A percentile compares a stretch with the other conserved stretches of the same genome.
These are phyloP conservation scores for Calephelis perditalis DNA, from an alignment of 2,888 invertebrate species.

Conservation along the genomic window DNA sequence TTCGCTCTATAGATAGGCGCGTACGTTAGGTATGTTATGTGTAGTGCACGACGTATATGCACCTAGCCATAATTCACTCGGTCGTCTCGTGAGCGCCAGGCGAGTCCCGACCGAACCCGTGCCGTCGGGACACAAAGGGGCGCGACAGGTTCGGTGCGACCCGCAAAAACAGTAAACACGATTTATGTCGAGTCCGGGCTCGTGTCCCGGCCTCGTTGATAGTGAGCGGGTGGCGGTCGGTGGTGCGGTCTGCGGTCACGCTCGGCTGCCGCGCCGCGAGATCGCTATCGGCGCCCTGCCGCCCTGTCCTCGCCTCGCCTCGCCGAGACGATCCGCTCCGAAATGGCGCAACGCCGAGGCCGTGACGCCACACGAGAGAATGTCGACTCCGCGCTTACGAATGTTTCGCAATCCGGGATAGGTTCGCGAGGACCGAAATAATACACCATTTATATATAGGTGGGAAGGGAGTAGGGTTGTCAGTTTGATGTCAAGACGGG, in stretches of 20 bases:
- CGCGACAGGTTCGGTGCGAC: slow-evolving; percentile 57
- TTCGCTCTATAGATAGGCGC: slow-evolving; percentile 62
- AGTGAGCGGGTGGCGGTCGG: slow-evolving; percentile 37
- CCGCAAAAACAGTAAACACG: slow-evolving; percentile 73
- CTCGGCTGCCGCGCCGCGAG: slow-evolving; percentile 66
- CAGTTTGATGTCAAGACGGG: slow-evolving; percentile 11
- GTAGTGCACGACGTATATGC: slow-evolving; percentile 57
- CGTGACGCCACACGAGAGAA: slow-evolving; percentile 74
- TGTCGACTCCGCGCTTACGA: slow-evolving; percentile 65
- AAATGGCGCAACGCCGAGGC: slow-evolving; percentile 75
- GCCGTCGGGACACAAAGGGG: slow-evolving; percentile 54
- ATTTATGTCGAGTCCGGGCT: slow-evolving; percentile 59
- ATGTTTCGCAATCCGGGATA: slow-evolving; percentile 72
- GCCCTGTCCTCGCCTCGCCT: slow-evolving; percentile 44
- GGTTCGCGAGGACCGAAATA: slow-evolving; percentile 67
- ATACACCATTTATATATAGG: slow-evolving; percentile 49
- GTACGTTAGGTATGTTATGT: slow-evolving; percentile 54
- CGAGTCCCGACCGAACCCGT: slow-evolving; percentile 37
- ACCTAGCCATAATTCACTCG: slow-evolving; percentile 62
- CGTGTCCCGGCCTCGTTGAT: slow-evolving; percentile 45
- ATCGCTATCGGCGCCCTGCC: slow-evolving; percentile 55
- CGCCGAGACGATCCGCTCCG: slow-evolving; percentile 60
- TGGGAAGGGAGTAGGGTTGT: slow-evolving; percentile 36
- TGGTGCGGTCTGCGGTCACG: slow-evolving; percentile 51
- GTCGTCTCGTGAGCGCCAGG: slow-evolving; percentile 50